Evolutionary conservation across 2,113 vertebrate species (phyloP).

Genomic region (Aramus guarauna): DNA sequence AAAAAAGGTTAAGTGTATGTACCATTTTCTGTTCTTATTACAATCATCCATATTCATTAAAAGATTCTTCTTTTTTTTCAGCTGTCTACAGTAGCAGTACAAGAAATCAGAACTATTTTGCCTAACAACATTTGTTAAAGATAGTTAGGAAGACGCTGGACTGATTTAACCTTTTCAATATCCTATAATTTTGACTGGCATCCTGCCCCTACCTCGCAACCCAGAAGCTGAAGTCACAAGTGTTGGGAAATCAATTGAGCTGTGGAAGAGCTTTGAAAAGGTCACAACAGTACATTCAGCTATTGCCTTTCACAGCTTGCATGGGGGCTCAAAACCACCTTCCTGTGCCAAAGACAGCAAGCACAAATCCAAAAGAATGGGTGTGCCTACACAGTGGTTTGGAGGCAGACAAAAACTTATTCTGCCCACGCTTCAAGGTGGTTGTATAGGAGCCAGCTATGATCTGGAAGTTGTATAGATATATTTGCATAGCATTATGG

Average conservation of each 20-base stretch:
- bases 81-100: not conserved
- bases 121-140: not conserved
- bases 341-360: not conserved
- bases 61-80: not conserved
- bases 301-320: not conserved
- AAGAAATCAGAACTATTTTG: constrained; percentile 27
- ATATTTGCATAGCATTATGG: not conserved
- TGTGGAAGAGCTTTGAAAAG: constrained; percentile 39
- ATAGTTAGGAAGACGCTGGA: not conserved
- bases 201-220: not conserved
- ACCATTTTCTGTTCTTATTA: constrained; percentile 1
- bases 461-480: not conserved
- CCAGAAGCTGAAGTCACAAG: not conserved
- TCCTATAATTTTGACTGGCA: not conserved
- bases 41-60: not conserved
- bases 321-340: not conserved
- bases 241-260: constrained; percentile 27
- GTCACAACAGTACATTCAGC: not conserved
- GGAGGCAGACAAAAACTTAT: not conserved
- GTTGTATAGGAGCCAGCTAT: not conserved
- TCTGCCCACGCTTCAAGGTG: not conserved
- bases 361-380: not conserved
- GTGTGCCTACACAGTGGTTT: not conserved
- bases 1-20: constrained; percentile 6
- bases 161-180: constrained; percentile 46